phyloP scores from a whole-genome alignment of 2,888 invertebrate species.

The Campopleginae sp. region DNA sequence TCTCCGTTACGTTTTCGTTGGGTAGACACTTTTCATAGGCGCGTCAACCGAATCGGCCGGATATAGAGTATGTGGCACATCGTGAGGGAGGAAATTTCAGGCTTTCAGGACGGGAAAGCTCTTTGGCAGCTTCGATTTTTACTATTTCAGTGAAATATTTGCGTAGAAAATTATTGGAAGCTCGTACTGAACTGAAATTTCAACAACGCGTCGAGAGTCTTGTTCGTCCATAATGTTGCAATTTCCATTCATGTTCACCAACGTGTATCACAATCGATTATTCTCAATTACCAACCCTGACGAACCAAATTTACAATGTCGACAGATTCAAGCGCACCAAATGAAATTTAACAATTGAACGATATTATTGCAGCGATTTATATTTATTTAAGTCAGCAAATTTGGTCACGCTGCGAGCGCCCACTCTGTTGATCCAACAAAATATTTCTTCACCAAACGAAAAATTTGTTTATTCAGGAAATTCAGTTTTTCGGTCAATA shows the following conservation, averaged over 20 bases:
- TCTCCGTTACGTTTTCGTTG: constrained; percentile 39
- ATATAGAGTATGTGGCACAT: background rate
- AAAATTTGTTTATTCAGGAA: too few relatives aligned
- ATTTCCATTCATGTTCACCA: background rate
- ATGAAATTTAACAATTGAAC: too few relatives aligned
- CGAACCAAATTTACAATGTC: too few relatives aligned
- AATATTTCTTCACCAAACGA: too few relatives aligned
- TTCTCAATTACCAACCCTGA: too few relatives aligned
- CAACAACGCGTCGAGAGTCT: background rate
- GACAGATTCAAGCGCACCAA: too few relatives aligned
- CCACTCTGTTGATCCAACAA: too few relatives aligned
- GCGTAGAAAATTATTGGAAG: background rate
- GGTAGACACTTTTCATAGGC: constrained; percentile 39
- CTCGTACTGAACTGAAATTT: background rate
- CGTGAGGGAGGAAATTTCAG: background rate
- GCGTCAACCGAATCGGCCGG: constrained; percentile 22
- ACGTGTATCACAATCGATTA: background rate
- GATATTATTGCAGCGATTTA: too few relatives aligned
- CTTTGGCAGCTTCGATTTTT: background rate
- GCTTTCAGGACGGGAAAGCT: background rate
- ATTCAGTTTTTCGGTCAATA: background rate
- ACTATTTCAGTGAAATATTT: background rate
- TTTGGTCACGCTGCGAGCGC: too few relatives aligned
- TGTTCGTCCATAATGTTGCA: background rate
- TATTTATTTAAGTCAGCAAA: too few relatives aligned